Evolutionary conservation across 2,113 vertebrate species (phyloP), one percentile per base, ranked within the genome.

Genomic region (Himantopus leucocephalus): DNA sequence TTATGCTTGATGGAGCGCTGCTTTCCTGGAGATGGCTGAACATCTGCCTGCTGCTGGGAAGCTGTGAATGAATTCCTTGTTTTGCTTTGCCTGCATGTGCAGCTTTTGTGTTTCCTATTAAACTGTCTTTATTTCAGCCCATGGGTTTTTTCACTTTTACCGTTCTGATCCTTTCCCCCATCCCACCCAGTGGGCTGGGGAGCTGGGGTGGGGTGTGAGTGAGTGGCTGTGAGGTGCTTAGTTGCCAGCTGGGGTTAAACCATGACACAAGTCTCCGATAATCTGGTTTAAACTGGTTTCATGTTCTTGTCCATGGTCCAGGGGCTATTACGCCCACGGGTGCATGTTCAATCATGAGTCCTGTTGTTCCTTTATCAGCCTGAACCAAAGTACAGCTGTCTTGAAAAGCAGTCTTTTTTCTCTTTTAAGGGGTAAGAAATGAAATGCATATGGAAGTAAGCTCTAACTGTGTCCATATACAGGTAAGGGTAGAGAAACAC

Each of bases 271-370:
- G 1, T 30, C 35, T 66, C 70, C 22, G 39, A 6, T 9, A 18
- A 41, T 55, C 71, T n/a, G 2, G 1, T 67, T 14, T 56, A 10
- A 62, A 32, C n/a, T 15, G 10, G 6, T 9, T 3, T 67, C 22
- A 2, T 3, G 17, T 10, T 12, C 43, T 39, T 4, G 4, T 8
- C 58, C 56, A 9, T 2, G 15, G 72, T 6, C 21, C 45, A 27
- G 45, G 58, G n/a, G 41, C 32, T 67, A n/a, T n/a, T 24, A 29
- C 5, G 0, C 20, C 68, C 59, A 6, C 2, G 2, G 23, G 8
- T 17, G 22, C 53, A 0, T 2, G 2, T 27, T 64, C 16, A 1
- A 2, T 74, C 23, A 35, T 22, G 19, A 43, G 50, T 20, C 11
- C 58, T 73, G 15, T 20, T 26, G 39, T 22, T 63, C 39, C 23